Evolutionary conservation across 2,888 invertebrate species (phyloP).

Genomic region (Drosophila borealis): DNA sequence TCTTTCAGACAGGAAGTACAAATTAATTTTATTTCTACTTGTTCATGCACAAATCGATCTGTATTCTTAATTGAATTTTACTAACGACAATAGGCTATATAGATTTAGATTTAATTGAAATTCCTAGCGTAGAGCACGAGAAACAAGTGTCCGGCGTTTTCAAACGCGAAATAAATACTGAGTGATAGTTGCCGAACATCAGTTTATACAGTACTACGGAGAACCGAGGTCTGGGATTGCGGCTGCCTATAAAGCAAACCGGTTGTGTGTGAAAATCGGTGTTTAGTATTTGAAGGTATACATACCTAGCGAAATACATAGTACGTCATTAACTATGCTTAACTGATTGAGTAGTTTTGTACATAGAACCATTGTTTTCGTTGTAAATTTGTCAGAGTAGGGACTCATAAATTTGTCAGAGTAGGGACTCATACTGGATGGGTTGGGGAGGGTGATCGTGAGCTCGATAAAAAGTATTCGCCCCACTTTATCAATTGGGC

Average conservation of each 20-base stretch:
- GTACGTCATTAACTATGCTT: not conserved
- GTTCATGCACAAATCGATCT: not conserved
- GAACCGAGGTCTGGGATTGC: slow-evolving; percentile 3
- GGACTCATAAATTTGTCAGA: no score
- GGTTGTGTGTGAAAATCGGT: slow-evolving; percentile 25
- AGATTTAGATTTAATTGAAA: not conserved
- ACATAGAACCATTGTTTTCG: not conserved
- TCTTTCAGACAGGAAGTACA: not conserved
- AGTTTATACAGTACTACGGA: slow-evolving; percentile 6
- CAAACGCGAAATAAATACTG: slow-evolving; percentile 37
- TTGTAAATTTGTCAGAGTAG: not conserved
- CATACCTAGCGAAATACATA: not conserved
- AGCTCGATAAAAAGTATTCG: not conserved
- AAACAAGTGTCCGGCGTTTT: slow-evolving; percentile 25
- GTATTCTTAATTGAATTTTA: slow-evolving; percentile 1
- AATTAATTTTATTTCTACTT: not conserved
- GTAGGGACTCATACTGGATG: not conserved
- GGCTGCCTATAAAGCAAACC: slow-evolving; percentile 23
- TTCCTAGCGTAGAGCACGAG: not conserved
- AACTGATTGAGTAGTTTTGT: not conserved
- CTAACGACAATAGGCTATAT: slow-evolving; percentile 4
- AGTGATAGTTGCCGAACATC: slow-evolving; percentile 10
- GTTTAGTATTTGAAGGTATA: not conserved
- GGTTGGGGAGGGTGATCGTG: not conserved
- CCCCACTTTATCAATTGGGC: slow-evolving; percentile 19